These are phyloP conservation scores for Columba janthina DNA, from an alignment of 2,113 vertebrate genomes.

Conservation along the genomic window DNA sequence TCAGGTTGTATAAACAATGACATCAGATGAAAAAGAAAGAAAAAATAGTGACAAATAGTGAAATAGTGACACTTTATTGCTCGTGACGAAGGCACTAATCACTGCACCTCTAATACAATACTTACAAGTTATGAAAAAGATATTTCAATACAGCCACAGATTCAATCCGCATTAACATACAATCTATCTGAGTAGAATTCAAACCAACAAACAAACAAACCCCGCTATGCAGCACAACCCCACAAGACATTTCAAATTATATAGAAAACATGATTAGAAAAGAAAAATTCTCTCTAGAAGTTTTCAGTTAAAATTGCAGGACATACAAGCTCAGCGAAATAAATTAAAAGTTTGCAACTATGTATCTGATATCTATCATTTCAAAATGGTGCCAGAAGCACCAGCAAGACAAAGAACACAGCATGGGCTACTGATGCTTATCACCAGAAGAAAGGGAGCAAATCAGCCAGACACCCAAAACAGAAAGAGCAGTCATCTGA, in stretches of 20 bases:
- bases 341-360: background rate
- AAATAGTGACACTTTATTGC: background rate
- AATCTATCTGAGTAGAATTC: too few relatives aligned
- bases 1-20: background rate
- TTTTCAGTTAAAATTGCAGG: background rate
- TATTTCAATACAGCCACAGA: background rate
- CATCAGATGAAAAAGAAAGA: background rate
- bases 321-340: background rate
- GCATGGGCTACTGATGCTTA: background rate
- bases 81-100: background rate
- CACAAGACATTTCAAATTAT: background rate
- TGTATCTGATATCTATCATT: background rate
- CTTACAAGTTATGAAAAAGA: background rate
- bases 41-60: background rate
- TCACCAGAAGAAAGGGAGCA: background rate
- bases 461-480: background rate
- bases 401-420: background rate
- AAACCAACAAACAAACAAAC: background rate
- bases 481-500: background rate
- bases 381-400: background rate
- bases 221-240: too few relatives aligned
- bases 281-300: background rate
- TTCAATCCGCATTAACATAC: background rate
- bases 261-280: background rate
- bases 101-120: background rate